Percentiles rank a stretch among this genome's conserved stretches.
Evolutionary conservation across 1,140 invertebrate species (phyloP).

Genomic region (Gryon sp.): DNA sequence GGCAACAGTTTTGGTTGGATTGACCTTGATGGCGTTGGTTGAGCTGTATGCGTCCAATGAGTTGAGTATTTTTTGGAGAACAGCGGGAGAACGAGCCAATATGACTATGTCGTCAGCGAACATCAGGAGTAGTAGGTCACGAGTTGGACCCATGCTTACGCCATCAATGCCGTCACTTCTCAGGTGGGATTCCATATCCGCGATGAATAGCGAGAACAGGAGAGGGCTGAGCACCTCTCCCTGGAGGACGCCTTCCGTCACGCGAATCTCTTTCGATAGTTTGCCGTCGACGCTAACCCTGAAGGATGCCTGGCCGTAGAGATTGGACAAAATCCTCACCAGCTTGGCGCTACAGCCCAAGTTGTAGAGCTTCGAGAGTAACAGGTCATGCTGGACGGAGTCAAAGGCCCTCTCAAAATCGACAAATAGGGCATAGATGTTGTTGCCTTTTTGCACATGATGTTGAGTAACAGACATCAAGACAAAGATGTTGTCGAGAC

Average conservation of each 20-base stretch:
- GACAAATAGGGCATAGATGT: conserved; percentile 13
- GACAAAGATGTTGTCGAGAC: conserved; percentile 19
- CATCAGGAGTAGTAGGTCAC: background rate
- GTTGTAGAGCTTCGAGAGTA: conserved; percentile 17
- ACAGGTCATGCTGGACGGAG: conserved; percentile 6
- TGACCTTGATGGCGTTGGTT: background rate
- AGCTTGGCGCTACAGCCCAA: conserved; percentile 20
- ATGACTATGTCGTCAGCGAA: background rate
- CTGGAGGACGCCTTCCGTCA: background rate
- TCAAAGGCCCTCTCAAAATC: conserved; percentile 39
- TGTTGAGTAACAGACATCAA: conserved; percentile 12
- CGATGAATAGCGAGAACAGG: background rate
- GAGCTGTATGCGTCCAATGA: background rate
- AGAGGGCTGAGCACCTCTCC: background rate
- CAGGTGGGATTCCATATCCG: background rate
- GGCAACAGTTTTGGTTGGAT: background rate
- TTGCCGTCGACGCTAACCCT: background rate
- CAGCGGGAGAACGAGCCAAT: background rate
- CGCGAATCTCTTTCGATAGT: background rate
- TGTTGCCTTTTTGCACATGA: conserved; percentile 22
- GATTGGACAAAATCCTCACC: conserved; percentile 5
- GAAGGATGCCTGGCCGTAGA: background rate
- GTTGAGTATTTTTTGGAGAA: background rate
- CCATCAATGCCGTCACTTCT: too few relatives aligned
- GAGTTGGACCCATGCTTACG: background rate